phyloP scores from a whole-genome alignment of 23 tunicate species.

The Corella eumyota region DNA sequence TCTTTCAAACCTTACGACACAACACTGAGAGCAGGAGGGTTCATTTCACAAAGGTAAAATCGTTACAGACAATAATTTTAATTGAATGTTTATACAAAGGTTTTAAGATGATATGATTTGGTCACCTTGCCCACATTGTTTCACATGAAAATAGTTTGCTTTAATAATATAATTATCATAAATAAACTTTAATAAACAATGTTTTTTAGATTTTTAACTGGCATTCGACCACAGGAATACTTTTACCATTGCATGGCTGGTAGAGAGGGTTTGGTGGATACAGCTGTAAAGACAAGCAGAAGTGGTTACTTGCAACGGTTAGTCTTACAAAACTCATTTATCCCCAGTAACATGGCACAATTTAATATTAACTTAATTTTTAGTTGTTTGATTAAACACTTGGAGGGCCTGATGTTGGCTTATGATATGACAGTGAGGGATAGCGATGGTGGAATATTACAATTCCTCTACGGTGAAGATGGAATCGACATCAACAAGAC shows the following conservation, averaged over 20 bases:
- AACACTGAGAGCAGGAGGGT: constrained; percentile 84
- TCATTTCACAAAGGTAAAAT: constrained; percentile 77
- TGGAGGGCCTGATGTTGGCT: constrained; percentile 76
- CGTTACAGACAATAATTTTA: not conserved
- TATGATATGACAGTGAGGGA: constrained; percentile 96
- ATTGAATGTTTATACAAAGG: not conserved
- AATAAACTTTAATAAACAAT: not conserved
- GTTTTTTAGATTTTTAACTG: constrained; percentile 75
- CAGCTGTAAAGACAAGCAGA: constrained; percentile 93
- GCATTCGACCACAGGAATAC: constrained; percentile 92
- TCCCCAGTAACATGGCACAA: no score
- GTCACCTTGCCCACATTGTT: not conserved
- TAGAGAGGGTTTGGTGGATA: constrained; percentile 96
- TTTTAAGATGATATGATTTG: constrained; percentile 1
- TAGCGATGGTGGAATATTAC: constrained; percentile 76
- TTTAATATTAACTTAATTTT: not conserved
- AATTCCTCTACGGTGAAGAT: constrained; percentile 96
- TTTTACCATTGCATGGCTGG: constrained; percentile 98
- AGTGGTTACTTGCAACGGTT: constrained; percentile 96
- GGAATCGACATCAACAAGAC: constrained; percentile 80
- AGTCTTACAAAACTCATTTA: not conserved
- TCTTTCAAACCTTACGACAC: constrained; percentile 83
- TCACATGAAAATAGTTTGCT: not conserved
- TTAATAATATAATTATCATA: not conserved
- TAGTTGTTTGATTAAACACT: constrained; percentile 80